Conservation (phyloP, 2,888 invertebrate genomes). For the Synanthedon formicaeformis region DNA sequence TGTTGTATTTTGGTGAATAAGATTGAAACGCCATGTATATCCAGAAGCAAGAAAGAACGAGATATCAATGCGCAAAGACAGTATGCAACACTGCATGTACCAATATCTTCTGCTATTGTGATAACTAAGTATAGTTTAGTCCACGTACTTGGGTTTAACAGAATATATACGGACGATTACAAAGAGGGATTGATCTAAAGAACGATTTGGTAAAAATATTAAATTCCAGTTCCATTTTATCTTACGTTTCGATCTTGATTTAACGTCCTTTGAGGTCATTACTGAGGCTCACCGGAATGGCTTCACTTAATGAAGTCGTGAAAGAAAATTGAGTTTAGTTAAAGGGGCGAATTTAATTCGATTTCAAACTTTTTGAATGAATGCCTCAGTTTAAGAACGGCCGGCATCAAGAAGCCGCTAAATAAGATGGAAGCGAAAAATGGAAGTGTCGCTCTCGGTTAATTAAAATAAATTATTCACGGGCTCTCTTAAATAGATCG, state of each 20-base stretch:
- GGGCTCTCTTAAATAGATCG: slow-evolving; percentile 45
- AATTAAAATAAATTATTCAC: slow-evolving; percentile 63
- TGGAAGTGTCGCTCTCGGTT: slow-evolving; percentile 49
- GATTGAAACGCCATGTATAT: too few species aligned
- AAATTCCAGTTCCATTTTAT: slow-evolving; percentile 62
- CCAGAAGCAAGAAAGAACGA: too few species aligned
- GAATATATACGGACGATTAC: too few species aligned
- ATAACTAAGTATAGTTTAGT: too few species aligned
- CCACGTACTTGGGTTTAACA: too few species aligned
- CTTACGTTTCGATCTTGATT: slow-evolving; percentile 63
- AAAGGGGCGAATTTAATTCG: slow-evolving; percentile 68
- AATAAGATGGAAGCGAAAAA: slow-evolving; percentile 55
- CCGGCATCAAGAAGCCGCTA: slow-evolving; percentile 41
- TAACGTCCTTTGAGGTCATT: slow-evolving; percentile 66
- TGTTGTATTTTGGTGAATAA: too few species aligned
- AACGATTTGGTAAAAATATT: slow-evolving; percentile 56
- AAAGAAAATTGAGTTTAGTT: slow-evolving; percentile 68
- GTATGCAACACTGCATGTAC: too few species aligned
- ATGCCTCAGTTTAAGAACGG: slow-evolving; percentile 53
- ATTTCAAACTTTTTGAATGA: slow-evolving; percentile 66
- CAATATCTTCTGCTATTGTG: too few species aligned
- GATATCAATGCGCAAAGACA: too few species aligned
- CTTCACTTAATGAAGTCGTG: slow-evolving; percentile 66
- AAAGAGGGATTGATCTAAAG: slow-evolving; percentile 25
- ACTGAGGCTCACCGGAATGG: slow-evolving; percentile 65